These are phyloP conservation scores for Diglossa cyanea DNA, from an alignment of 2,797 vertebrate genomes.

Conservation along the genomic window DNA sequence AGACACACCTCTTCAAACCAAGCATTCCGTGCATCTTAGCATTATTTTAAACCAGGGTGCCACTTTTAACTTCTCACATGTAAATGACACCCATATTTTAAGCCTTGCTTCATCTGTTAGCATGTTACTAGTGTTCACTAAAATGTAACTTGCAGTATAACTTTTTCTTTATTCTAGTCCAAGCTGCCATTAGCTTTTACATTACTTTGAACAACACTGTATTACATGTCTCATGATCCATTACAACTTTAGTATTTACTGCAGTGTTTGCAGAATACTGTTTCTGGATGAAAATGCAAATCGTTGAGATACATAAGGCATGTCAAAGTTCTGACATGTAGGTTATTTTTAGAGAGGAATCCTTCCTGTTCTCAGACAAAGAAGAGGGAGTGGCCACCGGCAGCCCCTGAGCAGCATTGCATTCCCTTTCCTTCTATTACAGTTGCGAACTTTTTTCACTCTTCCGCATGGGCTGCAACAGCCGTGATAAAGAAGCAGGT, in stretches of 20 bases:
- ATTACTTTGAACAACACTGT: not conserved
- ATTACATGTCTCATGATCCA: not conserved
- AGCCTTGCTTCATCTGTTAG: not conserved
- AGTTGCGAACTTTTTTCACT: not conserved
- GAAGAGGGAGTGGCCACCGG: not conserved
- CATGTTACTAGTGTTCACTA: not conserved
- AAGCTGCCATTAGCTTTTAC: not conserved
- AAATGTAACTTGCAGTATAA: not conserved
- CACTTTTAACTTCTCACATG: not conserved
- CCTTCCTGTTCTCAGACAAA: not conserved
- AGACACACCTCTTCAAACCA: not conserved
- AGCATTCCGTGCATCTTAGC: not conserved
- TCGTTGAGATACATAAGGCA: not conserved
- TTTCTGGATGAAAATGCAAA: not conserved
- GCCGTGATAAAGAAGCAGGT: not conserved
- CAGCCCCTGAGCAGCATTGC: accelerated
- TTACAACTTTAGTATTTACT: not conserved
- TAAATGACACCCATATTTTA: not conserved
- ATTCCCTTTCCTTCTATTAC: not conserved
- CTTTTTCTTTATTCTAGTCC: not conserved
- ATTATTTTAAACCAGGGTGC: not conserved
- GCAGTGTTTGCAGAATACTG: not conserved
- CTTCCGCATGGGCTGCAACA: accelerated
- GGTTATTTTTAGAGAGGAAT: not conserved
- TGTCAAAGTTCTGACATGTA: not conserved